Percentiles rank a stretch among this genome's conserved stretches.
phyloP scores from a whole-genome alignment of 2,113 vertebrate genomes.

The Ochotona curzoniae region DNA sequence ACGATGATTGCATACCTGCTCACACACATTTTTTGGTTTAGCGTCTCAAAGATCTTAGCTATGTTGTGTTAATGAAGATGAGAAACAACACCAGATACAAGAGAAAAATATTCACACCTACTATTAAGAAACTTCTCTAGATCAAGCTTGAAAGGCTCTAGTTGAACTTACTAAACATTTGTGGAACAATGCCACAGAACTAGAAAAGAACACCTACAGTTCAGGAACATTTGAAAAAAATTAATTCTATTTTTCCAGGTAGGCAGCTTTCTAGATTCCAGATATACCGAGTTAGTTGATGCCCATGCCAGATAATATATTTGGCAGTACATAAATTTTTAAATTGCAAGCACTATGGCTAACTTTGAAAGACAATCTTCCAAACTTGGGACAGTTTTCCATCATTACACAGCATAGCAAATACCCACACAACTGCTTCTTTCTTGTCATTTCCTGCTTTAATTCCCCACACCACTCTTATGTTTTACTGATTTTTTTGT shows the following conservation, averaged over 20 bases:
- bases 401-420: background rate
- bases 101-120: slow-evolving; percentile 9
- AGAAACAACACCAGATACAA: background rate
- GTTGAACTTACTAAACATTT: slow-evolving; percentile 40
- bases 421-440: background rate
- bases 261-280: slow-evolving; percentile 54
- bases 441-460: background rate
- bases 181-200: slow-evolving; percentile 7
- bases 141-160: slow-evolving; percentile 42
- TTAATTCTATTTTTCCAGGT: slow-evolving; percentile 62
- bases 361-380: slow-evolving; percentile 50
- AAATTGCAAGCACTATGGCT: background rate
- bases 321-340: slow-evolving; percentile 23
- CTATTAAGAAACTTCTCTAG: slow-evolving; percentile 50
- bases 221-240: slow-evolving; percentile 49
- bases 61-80: background rate
- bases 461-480: background rate
- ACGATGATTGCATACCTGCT: background rate
- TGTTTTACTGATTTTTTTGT: background rate
- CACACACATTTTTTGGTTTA: background rate
- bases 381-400: slow-evolving; percentile 5
- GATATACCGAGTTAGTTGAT: slow-evolving; percentile 58
- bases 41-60: slow-evolving; percentile 11
- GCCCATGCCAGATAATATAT: slow-evolving; percentile 20
- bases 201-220: background rate